phyloP scores from a whole-genome alignment of 2,113 vertebrate species.

The Grallaria varia region DNA sequence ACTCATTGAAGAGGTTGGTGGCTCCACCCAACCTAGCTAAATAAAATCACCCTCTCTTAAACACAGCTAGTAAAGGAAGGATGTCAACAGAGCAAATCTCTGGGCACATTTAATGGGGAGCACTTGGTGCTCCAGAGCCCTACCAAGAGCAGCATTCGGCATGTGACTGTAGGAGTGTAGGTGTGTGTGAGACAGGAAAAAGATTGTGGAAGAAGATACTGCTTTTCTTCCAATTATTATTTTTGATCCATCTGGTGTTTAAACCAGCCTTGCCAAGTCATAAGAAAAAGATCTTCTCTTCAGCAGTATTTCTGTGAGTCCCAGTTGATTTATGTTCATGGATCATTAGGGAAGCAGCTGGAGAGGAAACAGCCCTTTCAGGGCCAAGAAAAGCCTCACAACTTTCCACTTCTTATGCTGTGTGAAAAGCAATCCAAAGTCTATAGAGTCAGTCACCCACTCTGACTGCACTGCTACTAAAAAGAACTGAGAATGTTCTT shows the following conservation, averaged over 20 bases:
- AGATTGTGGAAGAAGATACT: slow-evolving; percentile 8
- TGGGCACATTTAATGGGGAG: neutral
- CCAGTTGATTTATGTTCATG: neutral
- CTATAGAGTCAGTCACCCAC: neutral
- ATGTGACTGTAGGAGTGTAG: neutral
- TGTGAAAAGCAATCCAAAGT: neutral
- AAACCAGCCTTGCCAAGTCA: slow-evolving; percentile 21
- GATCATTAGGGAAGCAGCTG: neutral
- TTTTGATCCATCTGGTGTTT: slow-evolving; percentile 52
- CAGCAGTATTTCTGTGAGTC: neutral
- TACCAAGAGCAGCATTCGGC: neutral
- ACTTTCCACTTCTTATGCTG: neutral
- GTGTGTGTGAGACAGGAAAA: slow-evolving; percentile 37
- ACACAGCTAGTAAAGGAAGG: neutral
- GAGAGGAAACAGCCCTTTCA: neutral
- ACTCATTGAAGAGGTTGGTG: neutral
- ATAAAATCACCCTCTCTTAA: neutral
- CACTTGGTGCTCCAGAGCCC: neutral
- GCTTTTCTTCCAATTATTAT: slow-evolving; percentile 36
- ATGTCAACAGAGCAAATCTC: neutral
- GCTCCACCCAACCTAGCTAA: neutral
- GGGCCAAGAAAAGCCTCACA: neutral
- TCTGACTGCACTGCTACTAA: neutral
- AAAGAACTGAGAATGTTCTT: neutral
- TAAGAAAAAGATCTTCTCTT: neutral